Conservation (phyloP, 2,797 vertebrate species). For the Syndactyla subalaris region DNA sequence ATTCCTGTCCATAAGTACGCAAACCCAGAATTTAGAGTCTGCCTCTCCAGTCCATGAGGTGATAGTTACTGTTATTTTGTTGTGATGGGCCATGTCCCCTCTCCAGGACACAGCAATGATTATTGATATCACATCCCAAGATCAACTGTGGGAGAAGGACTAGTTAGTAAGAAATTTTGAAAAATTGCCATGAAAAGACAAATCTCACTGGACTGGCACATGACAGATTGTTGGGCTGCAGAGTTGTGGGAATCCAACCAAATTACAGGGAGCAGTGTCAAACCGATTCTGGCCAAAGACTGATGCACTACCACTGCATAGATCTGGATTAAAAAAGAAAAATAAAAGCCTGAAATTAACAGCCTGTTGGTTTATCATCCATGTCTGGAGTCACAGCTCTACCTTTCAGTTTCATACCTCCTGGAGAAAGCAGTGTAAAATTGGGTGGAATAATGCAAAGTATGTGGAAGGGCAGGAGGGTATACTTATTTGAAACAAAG, state of each 20-base stretch:
- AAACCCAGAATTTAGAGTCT: not conserved
- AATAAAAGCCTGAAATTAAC: not conserved
- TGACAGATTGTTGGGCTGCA: not conserved
- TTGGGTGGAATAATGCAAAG: not conserved
- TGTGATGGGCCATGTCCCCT: not conserved
- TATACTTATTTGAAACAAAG: not conserved
- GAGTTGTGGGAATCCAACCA: not conserved
- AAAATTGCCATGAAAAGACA: not conserved
- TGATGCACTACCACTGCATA: not conserved
- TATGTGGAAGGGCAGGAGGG: not conserved
- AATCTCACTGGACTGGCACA: not conserved
- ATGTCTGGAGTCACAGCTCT: not conserved
- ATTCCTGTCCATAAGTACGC: not conserved
- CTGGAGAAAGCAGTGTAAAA: not conserved
- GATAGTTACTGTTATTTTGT: not conserved
- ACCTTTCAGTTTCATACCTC: not conserved
- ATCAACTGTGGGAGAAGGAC: not conserved
- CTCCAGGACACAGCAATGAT: not conserved
- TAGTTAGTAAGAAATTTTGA: not conserved
- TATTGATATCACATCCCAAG: not conserved
- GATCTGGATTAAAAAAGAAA: not conserved
- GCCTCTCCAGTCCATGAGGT: not conserved
- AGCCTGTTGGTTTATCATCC: not conserved
- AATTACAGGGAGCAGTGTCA: not conserved
- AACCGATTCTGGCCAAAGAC: not conserved